phyloP scores from a whole-genome alignment of 2,113 vertebrate species.

The Morone chrysops region DNA sequence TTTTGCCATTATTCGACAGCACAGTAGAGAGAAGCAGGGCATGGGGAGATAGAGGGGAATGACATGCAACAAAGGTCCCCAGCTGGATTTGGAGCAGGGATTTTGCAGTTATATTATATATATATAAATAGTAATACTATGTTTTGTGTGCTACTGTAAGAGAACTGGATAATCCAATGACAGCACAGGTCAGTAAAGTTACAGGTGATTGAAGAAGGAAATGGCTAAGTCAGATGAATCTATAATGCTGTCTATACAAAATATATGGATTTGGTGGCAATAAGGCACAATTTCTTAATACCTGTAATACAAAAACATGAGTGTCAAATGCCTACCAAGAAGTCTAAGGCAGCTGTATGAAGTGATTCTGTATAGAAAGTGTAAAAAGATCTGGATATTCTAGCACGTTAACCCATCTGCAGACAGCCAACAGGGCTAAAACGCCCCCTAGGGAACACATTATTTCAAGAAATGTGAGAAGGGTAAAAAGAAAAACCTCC shows the following conservation, averaged over 20 bases:
- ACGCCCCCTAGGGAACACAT: constrained; percentile 52
- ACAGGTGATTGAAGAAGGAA: constrained; percentile 20
- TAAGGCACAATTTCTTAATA: neutral
- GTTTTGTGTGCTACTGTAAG: neutral
- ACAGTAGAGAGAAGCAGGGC: constrained; percentile 12
- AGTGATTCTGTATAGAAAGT: neutral
- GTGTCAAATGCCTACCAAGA: neutral
- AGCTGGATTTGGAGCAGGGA: constrained; percentile 26
- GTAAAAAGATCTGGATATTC: constrained; percentile 25
- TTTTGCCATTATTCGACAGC: constrained; percentile 51
- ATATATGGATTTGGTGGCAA: neutral
- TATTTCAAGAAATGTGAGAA: constrained; percentile 35
- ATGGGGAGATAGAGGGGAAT: constrained; percentile 7
- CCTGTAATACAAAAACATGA: neutral
- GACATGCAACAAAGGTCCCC: constrained; percentile 35
- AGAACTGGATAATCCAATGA: constrained; percentile 1
- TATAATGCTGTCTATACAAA: neutral
- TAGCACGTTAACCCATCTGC: constrained; percentile 32
- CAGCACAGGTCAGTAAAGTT: constrained; percentile 8
- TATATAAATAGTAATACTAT: constrained; percentile 28
- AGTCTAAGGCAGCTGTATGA: neutral
- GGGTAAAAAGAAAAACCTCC: constrained; percentile 1
- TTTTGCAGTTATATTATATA: neutral
- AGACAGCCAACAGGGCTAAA: constrained; percentile 38
- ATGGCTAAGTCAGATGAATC: constrained; percentile 18